Evolutionary conservation across 1,140 invertebrate genomes (phyloP), one percentile per base, ranked within the genome.

Genomic region (Pseudomyrmex flavicornis): DNA sequence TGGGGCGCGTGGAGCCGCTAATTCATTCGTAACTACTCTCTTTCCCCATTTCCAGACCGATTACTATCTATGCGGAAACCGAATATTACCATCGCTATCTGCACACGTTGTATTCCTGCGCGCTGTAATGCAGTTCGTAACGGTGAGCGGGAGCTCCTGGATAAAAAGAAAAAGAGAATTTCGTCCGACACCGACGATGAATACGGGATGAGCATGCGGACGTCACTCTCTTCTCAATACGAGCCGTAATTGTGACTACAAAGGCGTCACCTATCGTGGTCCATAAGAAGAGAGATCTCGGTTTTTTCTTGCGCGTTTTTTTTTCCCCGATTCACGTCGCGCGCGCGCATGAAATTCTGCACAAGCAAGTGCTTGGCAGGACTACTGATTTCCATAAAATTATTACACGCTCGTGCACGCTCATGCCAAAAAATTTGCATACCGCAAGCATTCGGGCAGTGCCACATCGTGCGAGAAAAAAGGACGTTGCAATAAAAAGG

Each of bases 331-430:
- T 59, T 35, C 66, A 54, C 52, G 56, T 65, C 58, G 48, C 56
- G 66, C 20, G 76, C 3, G 66, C 50, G 63, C 52, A 26, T 75
- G 50, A 85, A 87, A 85, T 84, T 87, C 83, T 84, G 70, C 48
- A 22, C 52, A 61, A 50, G 54, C 48, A 50, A 70, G 17, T 66
- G 44, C 74, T 83, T 85, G 87, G 54, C 83, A 76, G 65, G 72
- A 65, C 61, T 72, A 56, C 59, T 69, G 88, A 89, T 89, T 88
- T 89, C 87, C 88, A 89, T 89, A 87, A 89, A 86, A 89, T 88
- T 89, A 89, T 89, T 88, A 84, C 66, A 62, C 61, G 74, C 44
- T 52, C 54, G 52, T 83, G 62, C 68, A 58, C 73, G 56, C 66
- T 48, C 56, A 54, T 56, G 10, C 20, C 56, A 76, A 77, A 80